Percentiles rank a stretch among this genome's conserved stretches.
phyloP scores from a whole-genome alignment of 1,140 invertebrate genomes.

The Saccostrea cuccullata region DNA sequence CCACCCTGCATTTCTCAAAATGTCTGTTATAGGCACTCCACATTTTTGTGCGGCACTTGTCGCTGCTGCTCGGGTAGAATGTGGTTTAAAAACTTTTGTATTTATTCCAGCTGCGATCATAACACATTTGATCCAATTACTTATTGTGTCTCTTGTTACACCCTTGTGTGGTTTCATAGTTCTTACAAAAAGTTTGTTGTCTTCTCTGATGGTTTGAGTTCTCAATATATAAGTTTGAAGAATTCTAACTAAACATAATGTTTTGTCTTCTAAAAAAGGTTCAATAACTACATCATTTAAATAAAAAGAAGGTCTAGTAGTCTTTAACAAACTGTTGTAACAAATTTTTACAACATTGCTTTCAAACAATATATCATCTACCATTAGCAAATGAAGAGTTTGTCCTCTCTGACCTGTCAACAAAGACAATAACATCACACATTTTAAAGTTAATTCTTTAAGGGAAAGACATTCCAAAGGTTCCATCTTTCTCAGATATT shows the following conservation, averaged over 20 bases:
- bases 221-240: too few relatives aligned
- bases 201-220: background rate
- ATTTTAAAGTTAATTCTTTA: too few relatives aligned
- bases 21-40: conserved; percentile 45
- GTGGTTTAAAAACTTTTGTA: conserved; percentile 43
- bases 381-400: background rate
- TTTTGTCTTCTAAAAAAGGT: background rate
- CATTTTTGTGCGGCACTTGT: conserved; percentile 37
- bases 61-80: conserved; percentile 43
- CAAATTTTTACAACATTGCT: too few relatives aligned
- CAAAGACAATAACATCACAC: too few relatives aligned
- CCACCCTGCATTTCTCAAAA: conserved; percentile 52
- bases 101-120: conserved; percentile 47
- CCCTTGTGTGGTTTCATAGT: conserved; percentile 41
- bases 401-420: too few relatives aligned
- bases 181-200: conserved; percentile 47
- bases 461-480: too few relatives aligned
- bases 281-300: background rate
- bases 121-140: background rate
- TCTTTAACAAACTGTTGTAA: background rate
- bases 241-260: too few relatives aligned
- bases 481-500: too few relatives aligned
- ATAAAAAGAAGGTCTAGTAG: background rate
- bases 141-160: conserved; percentile 32
- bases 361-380: background rate